These are phyloP conservation scores for Myripristis murdjan DNA, from an alignment of 2,797 vertebrate species.

Conservation along the genomic window DNA sequence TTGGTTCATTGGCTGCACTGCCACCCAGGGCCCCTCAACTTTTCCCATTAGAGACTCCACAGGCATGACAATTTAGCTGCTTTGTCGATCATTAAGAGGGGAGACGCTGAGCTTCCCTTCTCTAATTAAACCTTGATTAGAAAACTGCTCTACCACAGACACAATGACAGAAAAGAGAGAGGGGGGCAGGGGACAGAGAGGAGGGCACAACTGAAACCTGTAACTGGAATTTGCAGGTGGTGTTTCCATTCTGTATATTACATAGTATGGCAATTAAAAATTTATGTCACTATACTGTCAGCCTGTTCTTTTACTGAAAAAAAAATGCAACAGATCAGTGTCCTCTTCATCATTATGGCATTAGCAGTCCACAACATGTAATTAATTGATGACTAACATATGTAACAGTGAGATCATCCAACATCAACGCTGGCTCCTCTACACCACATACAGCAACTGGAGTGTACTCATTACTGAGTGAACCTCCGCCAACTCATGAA, in stretches of 20 bases:
- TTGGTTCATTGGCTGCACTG: slow-evolving; percentile 58
- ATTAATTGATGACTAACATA: no score
- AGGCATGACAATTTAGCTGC: slow-evolving; percentile 70
- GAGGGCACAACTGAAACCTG: slow-evolving; percentile 16
- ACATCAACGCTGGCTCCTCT: no score
- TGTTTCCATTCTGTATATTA: slow-evolving; percentile 20
- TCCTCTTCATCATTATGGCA: no score
- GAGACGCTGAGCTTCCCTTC: slow-evolving; percentile 62
- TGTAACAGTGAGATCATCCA: no score
- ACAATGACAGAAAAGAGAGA: slow-evolving; percentile 28
- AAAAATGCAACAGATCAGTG: background rate
- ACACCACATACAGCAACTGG: no score
- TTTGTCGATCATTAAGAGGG: slow-evolving; percentile 69
- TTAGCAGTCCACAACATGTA: no score
- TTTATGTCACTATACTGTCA: background rate
- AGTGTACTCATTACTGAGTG: no score
- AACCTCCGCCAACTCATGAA: no score
- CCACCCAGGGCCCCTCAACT: slow-evolving; percentile 55
- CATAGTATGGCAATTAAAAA: background rate
- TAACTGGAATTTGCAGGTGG: slow-evolving; percentile 46
- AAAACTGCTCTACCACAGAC: slow-evolving; percentile 71
- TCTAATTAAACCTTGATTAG: slow-evolving; percentile 82
- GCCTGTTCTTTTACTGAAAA: no score
- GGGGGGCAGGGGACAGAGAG: slow-evolving; percentile 26
- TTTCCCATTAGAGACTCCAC: slow-evolving; percentile 72